phyloP scores from a whole-genome alignment of 1,140 invertebrate genomes.

The Stenopsyche tienmushanensis region DNA sequence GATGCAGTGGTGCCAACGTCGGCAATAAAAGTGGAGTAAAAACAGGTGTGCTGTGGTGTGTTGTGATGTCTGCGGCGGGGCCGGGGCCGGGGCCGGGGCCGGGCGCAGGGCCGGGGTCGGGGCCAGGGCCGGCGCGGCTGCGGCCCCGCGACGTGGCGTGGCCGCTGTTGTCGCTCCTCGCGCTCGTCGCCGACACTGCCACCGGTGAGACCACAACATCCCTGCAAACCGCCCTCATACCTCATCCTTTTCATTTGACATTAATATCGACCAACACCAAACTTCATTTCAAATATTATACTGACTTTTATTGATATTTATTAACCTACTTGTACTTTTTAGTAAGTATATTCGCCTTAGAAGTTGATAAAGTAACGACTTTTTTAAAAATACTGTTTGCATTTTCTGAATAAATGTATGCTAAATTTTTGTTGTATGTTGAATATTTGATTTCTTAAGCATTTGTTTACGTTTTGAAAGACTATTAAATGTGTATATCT shows the following conservation, averaged over 20 bases:
- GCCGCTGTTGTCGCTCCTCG: background rate
- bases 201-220: background rate
- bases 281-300: background rate
- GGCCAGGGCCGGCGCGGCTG: background rate
- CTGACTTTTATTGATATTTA: too few species aligned
- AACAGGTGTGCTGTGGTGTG: background rate
- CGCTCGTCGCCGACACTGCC: conserved; percentile 7
- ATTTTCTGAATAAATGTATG: too few species aligned
- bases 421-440: too few species aligned
- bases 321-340: background rate
- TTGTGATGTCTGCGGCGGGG: background rate
- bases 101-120: background rate
- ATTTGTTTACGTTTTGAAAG: too few species aligned
- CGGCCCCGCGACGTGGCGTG: background rate
- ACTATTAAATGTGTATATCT: too few species aligned
- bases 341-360: background rate
- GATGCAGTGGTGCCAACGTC: too few species aligned
- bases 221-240: background rate
- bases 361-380: too few species aligned
- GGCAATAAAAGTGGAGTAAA: too few species aligned
- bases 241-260: background rate
- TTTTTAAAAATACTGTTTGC: too few species aligned
- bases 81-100: background rate
- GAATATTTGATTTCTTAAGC: too few species aligned
- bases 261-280: too few species aligned